Conservation (phyloP, 2,113 vertebrate genomes). For the Odontophorus gujanensis region DNA sequence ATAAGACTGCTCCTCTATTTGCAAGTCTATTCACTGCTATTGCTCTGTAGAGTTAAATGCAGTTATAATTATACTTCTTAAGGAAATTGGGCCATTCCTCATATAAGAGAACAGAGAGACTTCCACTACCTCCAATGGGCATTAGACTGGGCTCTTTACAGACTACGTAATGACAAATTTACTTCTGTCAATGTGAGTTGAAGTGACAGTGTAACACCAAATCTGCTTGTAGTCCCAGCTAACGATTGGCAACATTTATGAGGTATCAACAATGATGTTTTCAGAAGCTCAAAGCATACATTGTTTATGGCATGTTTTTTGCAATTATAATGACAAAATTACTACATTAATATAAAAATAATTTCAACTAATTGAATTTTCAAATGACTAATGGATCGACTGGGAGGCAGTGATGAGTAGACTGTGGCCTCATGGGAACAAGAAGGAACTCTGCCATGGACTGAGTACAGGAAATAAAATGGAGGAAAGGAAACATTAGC, state of each 20-base stretch:
- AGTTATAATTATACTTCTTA: neutral
- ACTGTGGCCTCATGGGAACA: neutral
- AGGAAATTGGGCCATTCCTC: neutral
- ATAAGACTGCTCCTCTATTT: neutral
- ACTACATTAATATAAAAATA: neutral
- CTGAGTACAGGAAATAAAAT: neutral
- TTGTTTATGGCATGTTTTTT: neutral
- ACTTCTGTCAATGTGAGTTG: neutral
- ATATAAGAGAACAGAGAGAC: neutral
- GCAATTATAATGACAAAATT: conserved; percentile 2
- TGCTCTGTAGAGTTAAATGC: neutral
- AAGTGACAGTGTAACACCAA: neutral
- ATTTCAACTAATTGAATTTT: conserved; percentile 8
- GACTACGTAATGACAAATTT: neutral
- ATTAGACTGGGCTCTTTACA: neutral
- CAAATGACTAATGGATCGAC: neutral
- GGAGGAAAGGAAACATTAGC: neutral
- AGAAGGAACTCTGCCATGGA: neutral
- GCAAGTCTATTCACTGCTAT: neutral
- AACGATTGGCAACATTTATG: neutral
- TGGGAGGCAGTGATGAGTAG: neutral
- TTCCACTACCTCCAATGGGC: neutral
- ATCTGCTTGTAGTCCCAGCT: neutral
- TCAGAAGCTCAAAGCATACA: neutral
- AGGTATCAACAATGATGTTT: neutral